phyloP scores from a whole-genome alignment of 2,113 vertebrate species.

The Prietella phreatophila region DNA sequence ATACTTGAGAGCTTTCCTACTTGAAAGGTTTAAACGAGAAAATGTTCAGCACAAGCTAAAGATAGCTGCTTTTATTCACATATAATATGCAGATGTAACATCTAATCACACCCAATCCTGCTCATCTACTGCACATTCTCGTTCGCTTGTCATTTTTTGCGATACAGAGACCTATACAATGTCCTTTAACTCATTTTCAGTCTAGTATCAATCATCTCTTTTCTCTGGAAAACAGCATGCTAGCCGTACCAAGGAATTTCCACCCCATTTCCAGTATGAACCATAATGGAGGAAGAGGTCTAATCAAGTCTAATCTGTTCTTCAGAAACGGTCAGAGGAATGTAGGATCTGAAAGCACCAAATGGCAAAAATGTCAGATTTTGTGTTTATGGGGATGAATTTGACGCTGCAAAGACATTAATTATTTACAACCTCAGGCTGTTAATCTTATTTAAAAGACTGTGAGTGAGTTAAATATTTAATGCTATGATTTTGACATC shows the following conservation, averaged over 20 bases:
- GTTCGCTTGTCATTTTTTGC: background rate
- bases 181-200: background rate
- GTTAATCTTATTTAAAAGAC: slow-evolving; percentile 49
- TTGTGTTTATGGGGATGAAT: slow-evolving; percentile 29
- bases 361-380: slow-evolving; percentile 6
- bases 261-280: background rate
- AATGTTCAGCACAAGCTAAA: background rate
- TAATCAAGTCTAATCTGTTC: background rate
- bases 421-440: slow-evolving; percentile 46
- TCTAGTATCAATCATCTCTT: background rate
- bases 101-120: background rate
- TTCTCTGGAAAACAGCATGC: background rate
- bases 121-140: background rate
- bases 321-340: background rate
- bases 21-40: background rate
- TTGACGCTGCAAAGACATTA: slow-evolving; percentile 19
- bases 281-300: background rate
- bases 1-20: background rate
- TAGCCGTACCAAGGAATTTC: background rate
- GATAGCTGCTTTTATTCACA: background rate
- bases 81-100: background rate
- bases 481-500: slow-evolving; percentile 36
- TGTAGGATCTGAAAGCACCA: background rate
- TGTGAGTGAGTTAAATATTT: slow-evolving; percentile 44
- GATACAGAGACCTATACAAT: background rate